Base-by-base conservation (phyloP, 2,888 invertebrate genomes). In the Sinotaia quadrata region DNA sequence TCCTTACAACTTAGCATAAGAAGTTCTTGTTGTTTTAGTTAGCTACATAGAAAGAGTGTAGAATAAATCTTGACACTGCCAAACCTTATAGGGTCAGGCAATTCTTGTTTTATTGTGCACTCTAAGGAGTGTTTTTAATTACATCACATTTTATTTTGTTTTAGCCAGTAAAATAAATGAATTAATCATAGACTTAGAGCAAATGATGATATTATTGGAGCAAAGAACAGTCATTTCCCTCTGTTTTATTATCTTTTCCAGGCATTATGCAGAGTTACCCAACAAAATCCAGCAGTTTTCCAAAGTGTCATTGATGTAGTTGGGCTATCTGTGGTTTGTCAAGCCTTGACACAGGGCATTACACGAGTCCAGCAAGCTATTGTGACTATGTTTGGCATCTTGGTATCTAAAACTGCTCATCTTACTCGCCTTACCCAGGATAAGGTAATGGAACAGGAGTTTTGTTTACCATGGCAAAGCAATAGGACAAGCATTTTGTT, bases 271-370 rank as follows among this genome's bases (percentile, higher is more conserved):
- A 75, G 87, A 27, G 78, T 88, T 34, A 85, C 87, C 0, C 80
- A 81, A 61, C 85, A 86, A 68, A 83, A 80, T 33, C 78, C 84
- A 8, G 69, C 74, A 34, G 81, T 88, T 56, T 87, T 88, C 73
- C 86, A 87, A 73, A 84, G 80, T 68, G 83, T 88, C 5, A 80
- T 88, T 33, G 88, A 88, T 69, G 87, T 87, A 34, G 86, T 85
- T 2, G 88, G 88, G 8, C 72, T 87, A 44, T 80, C 83, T 4
- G 81, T 84, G 8, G 74, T 88, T 12, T 73, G 87, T 56, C 80
- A 81, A 18, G 83, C 86, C 1, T 74, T 88, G 57, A 81, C 83
- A 5, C 77, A 81, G 59, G 85, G 85, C 27, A 84, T 86, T 51
- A 80, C 81, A 4, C 77, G 85, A 10, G 82, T 88, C 21, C 87